A percentile compares a stretch with the other conserved stretches of the same genome.
These are phyloP conservation scores for Hippoglossus stenolepis DNA, from an alignment of 2,113 vertebrate genomes.

Conservation along the genomic window DNA sequence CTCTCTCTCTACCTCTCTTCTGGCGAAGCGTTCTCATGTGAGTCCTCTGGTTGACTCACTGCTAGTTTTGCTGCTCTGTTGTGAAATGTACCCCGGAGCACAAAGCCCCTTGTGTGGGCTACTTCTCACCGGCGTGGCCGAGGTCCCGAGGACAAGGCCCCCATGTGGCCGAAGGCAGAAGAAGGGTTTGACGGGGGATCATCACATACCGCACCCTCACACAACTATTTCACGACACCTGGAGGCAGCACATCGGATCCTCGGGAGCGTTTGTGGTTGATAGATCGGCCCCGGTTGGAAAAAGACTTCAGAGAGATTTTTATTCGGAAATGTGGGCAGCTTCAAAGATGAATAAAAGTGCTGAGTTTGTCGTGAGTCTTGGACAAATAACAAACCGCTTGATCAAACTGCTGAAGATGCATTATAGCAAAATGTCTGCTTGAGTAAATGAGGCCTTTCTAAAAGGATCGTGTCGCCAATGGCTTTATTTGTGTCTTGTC, in stretches of 20 bases:
- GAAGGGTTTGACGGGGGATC: constrained; percentile 51
- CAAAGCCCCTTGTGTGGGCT: constrained; percentile 67
- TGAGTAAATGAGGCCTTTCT: too few relatives aligned
- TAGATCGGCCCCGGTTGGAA: constrained; percentile 20
- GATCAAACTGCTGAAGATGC: too few relatives aligned
- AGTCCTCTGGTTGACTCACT: constrained; percentile 38
- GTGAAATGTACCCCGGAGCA: constrained; percentile 72
- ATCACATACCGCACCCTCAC: constrained; percentile 75
- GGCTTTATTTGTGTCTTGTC: too few relatives aligned
- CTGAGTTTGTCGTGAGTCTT: neutral
- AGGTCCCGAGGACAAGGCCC: constrained; percentile 30
- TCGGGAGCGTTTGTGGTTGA: constrained; percentile 47
- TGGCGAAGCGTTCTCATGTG: constrained; percentile 5
- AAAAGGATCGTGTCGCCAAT: too few relatives aligned
- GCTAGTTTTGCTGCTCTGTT: constrained; percentile 72
- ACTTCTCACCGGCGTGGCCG: constrained; percentile 8
- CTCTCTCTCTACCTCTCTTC: neutral
- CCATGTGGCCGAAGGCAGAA: constrained; percentile 24
- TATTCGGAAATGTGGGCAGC: neutral
- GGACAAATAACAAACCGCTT: neutral
- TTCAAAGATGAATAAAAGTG: neutral
- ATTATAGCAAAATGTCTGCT: too few relatives aligned
- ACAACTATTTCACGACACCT: constrained; percentile 84
- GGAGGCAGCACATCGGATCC: constrained; percentile 68
- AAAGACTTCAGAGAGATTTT: constrained; percentile 17